Percentiles rank a stretch among this genome's conserved stretches.
Conservation (phyloP, 2,113 vertebrate species). For the Antechinus flavipes region DNA sequence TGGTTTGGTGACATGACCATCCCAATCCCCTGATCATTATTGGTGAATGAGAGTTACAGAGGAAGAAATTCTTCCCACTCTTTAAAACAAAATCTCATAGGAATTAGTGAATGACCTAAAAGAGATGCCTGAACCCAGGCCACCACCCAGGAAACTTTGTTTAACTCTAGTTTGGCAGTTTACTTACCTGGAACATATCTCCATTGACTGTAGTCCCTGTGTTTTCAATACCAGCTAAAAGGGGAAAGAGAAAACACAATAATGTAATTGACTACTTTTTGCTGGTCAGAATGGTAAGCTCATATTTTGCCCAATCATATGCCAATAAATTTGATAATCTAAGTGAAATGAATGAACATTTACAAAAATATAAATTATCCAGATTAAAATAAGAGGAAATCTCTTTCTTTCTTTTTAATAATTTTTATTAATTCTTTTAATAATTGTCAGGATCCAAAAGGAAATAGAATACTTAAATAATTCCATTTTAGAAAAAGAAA, state of each 20-base stretch:
- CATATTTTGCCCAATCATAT: neutral
- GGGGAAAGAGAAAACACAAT: constrained; percentile 58
- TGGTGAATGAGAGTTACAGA: neutral
- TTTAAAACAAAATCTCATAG: neutral
- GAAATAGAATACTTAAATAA: neutral
- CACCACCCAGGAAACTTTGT: neutral
- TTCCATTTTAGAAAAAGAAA: neutral
- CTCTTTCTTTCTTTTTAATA: too few relatives aligned
- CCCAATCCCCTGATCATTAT: neutral
- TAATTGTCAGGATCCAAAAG: too few relatives aligned
- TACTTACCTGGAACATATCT: constrained; percentile 93
- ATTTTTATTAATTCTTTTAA: too few relatives aligned
- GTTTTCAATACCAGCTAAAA: constrained; percentile 89
- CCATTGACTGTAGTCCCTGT: constrained; percentile 90
- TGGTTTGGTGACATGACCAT: neutral
- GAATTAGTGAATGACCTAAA: neutral
- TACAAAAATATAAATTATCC: neutral
- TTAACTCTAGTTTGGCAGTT: neutral
- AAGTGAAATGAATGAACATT: neutral
- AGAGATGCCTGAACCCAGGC: neutral
- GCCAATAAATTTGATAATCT: neutral
- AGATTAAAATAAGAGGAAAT: neutral
- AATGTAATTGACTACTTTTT: constrained; percentile 7
- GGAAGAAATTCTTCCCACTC: neutral
- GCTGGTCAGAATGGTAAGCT: neutral